phyloP scores from a whole-genome alignment of 2,888 invertebrate genomes.

The Machimus rusticus region DNA sequence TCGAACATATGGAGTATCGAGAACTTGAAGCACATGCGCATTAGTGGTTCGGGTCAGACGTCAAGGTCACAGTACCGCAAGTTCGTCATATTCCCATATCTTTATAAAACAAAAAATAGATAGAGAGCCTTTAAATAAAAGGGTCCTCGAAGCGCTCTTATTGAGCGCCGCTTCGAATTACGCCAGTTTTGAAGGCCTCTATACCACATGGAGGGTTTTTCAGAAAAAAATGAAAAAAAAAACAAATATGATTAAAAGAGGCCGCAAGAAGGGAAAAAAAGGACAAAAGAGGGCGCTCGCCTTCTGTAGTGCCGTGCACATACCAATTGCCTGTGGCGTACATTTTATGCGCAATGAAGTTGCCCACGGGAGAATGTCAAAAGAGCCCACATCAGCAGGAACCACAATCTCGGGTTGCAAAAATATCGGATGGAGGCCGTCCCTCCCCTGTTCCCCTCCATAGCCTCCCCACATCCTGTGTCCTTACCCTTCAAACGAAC shows the following conservation, averaged over 20 bases:
- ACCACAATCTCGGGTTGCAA: background rate
- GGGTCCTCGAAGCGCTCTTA: background rate
- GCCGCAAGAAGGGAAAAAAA: background rate
- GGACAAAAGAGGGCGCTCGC: background rate
- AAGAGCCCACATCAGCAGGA: slow-evolving; percentile 14
- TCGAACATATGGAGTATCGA: background rate
- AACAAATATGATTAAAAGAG: slow-evolving; percentile 8
- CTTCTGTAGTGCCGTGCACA: background rate
- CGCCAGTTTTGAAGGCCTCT: background rate
- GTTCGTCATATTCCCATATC: background rate
- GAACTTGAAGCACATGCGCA: background rate
- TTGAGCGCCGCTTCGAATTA: background rate
- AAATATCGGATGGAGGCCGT: background rate
- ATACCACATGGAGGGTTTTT: background rate
- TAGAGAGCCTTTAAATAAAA: background rate
- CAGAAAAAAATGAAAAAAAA: background rate
- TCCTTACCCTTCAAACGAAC: slow-evolving; percentile 26
- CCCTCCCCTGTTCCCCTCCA: background rate
- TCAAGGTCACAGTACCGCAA: background rate
- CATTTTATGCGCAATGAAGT: slow-evolving; percentile 21
- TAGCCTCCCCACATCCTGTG: background rate
- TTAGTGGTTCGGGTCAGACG: background rate
- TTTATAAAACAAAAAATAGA: background rate
- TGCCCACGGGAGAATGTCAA: background rate
- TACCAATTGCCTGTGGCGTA: slow-evolving; percentile 19